Evolutionary conservation across 2,888 invertebrate genomes (phyloP), one percentile per base, ranked within the genome.

Genomic region (Lasioglossum lativentre): DNA sequence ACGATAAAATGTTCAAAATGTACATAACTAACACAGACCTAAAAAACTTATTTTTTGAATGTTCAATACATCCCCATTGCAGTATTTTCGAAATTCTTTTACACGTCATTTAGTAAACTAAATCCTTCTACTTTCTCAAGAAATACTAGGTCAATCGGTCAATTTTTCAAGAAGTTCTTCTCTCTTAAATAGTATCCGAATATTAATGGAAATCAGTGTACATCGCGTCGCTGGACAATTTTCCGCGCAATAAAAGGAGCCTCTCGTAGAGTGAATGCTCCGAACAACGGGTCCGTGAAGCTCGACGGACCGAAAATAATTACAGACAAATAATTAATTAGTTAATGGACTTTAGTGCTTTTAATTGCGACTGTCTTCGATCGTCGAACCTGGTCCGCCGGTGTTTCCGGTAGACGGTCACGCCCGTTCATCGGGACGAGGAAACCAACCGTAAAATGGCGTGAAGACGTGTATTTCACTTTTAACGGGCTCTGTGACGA

Each of bases 241-340:
- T 56, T 12, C 56, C 34, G 47, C 40, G 52, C 68, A 74, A 63
- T 63, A 38, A 68, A 78, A 80, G 34, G 75, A 75, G 78, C 77
- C 68, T 66, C 56, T 68, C 12, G 45, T 23, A 27, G 56, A 47
- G 19, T 42, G 74, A 78, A 86, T 86, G 88, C 75, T 77, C 75
- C 59, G 75, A 71, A 59, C 72, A 77, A 59, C 47, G 23, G 40
- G 85, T 63, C 47, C 42, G 73, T 72, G 59, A 40, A 83, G 71
- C 34, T 86, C 79, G 75, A 56, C 78, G 66, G 71, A 66, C 77
- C 74, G 80, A 83, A 86, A 83, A 89, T 89, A 91, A 90, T 91
- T 89, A 90, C 86, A 88, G 66, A 81, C 76, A 87, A 86, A 82
- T 88, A 92, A 91, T 90, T 90, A 87, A 86, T 88, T 84, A 91